Conservation (phyloP, 2,888 invertebrate genomes). For the Plagiodera versicolora region DNA sequence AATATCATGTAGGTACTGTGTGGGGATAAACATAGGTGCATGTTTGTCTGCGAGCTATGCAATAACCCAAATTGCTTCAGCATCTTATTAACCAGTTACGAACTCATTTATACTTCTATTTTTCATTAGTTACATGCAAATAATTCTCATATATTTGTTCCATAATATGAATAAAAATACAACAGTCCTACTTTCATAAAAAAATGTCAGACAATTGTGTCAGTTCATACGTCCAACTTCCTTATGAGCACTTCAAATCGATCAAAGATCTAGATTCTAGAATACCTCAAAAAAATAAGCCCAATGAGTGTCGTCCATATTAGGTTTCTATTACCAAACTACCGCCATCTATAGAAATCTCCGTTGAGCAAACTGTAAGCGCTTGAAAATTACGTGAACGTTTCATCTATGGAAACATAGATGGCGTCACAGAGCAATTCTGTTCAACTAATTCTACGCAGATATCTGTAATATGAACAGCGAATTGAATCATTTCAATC, state of each 20-base stretch:
- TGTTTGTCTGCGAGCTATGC: too few species aligned
- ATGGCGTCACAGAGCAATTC: constrained; percentile 11
- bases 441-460: neutral
- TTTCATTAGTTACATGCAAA: too few species aligned
- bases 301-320: neutral
- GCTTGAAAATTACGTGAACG: neutral
- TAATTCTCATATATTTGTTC: too few species aligned
- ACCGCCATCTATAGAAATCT: neutral
- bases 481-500: constrained; percentile 23
- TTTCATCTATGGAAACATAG: constrained; percentile 13
- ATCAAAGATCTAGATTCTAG: neutral
- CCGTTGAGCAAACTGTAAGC: neutral
- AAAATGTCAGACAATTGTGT: too few species aligned
- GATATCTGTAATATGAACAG: constrained; percentile 20
- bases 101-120: too few species aligned
- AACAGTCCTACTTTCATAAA: too few species aligned
- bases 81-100: too few species aligned
- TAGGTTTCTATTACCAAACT: neutral
- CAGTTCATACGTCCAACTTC: too few species aligned
- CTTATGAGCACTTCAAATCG: neutral
- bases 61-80: too few species aligned
- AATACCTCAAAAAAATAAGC: neutral
- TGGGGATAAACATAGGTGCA: too few species aligned
- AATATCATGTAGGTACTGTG: too few species aligned
- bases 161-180: too few species aligned